phyloP scores from a whole-genome alignment of 2,113 vertebrate genomes.

The Zosterops japonicus region DNA sequence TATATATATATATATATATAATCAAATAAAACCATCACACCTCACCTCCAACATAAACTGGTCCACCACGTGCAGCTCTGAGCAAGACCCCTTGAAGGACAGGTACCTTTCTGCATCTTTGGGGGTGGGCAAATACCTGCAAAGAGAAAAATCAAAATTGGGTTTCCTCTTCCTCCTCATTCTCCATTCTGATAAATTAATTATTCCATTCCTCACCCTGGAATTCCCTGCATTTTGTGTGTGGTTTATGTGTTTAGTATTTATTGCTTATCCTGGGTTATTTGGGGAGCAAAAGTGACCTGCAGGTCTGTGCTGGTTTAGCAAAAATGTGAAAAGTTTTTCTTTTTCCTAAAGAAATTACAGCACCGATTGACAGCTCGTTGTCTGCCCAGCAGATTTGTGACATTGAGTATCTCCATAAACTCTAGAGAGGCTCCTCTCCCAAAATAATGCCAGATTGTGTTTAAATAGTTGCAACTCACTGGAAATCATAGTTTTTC shows the following conservation, averaged over 20 bases:
- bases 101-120: slow-evolving; percentile 85
- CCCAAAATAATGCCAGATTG: too few species aligned
- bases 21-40: not conserved
- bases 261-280: not conserved
- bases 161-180: not conserved
- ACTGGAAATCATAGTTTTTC: too few species aligned
- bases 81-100: slow-evolving; percentile 74
- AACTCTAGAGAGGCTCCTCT: too few species aligned
- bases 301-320: not conserved
- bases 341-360: too few species aligned
- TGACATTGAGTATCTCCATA: too few species aligned
- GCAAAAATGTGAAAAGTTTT: too few species aligned
- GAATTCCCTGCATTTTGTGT: not conserved
- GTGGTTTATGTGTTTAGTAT: accelerated
- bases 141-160: not conserved
- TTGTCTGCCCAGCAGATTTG: too few species aligned
- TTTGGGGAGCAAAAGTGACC: not conserved
- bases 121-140: slow-evolving; percentile 82
- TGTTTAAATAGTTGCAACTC: too few species aligned
- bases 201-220: not conserved
- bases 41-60: slow-evolving; percentile 88
- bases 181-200: not conserved
- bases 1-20: too few species aligned
- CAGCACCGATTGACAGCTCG: too few species aligned
- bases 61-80: slow-evolving; percentile 86